Percentiles rank a stretch among this genome's conserved stretches.
Evolutionary conservation across 2,888 invertebrate species (phyloP).

Genomic region (Subacronicta megacephala): DNA sequence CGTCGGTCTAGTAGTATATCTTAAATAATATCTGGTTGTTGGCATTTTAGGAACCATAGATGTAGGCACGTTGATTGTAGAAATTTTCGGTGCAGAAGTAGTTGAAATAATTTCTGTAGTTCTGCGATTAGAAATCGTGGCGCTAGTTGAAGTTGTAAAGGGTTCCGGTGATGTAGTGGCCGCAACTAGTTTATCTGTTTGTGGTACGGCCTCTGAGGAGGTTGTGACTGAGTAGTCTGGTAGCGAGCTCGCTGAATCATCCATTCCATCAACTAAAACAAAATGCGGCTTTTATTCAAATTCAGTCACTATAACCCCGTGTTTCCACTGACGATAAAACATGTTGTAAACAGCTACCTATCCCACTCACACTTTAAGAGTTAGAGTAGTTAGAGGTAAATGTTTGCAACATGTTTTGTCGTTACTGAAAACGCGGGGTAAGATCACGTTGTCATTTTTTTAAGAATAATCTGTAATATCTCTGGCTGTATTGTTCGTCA

Average conservation of each 20-base stretch:
- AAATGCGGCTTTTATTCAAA: background rate
- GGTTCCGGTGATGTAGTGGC: slow-evolving; percentile 41
- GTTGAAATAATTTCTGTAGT: slow-evolving; percentile 1
- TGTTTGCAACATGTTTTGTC: too few relatives aligned
- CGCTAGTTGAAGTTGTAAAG: slow-evolving; percentile 18
- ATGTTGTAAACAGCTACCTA: too few relatives aligned
- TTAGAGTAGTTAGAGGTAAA: too few relatives aligned
- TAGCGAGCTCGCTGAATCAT: slow-evolving; percentile 5
- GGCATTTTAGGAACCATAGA: background rate
- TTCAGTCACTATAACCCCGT: too few relatives aligned
- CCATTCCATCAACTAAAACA: background rate
- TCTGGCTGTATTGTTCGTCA: too few relatives aligned
- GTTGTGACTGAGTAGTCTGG: slow-evolving; percentile 1
- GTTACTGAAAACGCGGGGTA: too few relatives aligned
- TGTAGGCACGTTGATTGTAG: too few relatives aligned
- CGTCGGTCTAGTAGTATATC: slow-evolving; percentile 19
- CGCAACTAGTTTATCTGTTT: slow-evolving; percentile 69
- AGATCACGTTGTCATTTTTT: too few relatives aligned
- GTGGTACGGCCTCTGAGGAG: slow-evolving; percentile 52
- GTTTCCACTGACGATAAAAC: too few relatives aligned
- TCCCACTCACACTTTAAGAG: too few relatives aligned
- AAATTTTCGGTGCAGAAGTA: slow-evolving; percentile 11
- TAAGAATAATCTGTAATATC: too few relatives aligned
- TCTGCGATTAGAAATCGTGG: slow-evolving; percentile 30
- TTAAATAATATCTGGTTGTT: slow-evolving; percentile 27